Conservation (phyloP, 2,888 invertebrate species). For the Melinaea menophilus region DNA sequence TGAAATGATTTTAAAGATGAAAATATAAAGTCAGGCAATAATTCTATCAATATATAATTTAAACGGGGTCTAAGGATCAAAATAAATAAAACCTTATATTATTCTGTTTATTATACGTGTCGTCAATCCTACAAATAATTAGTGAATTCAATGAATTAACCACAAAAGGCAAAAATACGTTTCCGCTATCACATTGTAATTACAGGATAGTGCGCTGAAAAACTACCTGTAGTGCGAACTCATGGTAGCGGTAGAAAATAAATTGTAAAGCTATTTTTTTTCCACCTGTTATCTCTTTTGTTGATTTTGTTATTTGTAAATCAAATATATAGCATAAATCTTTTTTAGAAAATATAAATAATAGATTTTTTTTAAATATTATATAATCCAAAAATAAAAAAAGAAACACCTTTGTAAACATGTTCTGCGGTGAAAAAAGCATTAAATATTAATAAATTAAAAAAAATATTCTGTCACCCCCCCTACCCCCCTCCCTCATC, state of each 20-base stretch:
- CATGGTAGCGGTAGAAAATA: neutral
- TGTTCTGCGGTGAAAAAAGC: neutral
- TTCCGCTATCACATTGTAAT: neutral
- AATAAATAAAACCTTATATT: no score
- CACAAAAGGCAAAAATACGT: neutral
- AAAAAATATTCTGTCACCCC: slow-evolving; percentile 19
- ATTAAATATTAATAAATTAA: neutral
- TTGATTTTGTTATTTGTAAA: neutral
- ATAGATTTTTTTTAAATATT: no score
- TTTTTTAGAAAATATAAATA: no score
- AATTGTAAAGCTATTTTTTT: neutral
- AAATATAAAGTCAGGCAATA: no score
- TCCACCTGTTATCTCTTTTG: neutral
- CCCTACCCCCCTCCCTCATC: slow-evolving; percentile 38
- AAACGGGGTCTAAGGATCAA: no score
- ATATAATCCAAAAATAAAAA: no score
- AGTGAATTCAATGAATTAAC: neutral
- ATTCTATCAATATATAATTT: no score
- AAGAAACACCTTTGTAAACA: no score
- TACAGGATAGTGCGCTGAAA: neutral
- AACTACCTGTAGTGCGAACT: neutral
- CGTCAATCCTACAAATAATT: no score
- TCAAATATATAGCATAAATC: neutral
- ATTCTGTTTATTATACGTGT: no score
- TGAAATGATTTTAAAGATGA: no score